Conservation (phyloP, 2,888 invertebrate genomes). For the Coremacera marginata region DNA sequence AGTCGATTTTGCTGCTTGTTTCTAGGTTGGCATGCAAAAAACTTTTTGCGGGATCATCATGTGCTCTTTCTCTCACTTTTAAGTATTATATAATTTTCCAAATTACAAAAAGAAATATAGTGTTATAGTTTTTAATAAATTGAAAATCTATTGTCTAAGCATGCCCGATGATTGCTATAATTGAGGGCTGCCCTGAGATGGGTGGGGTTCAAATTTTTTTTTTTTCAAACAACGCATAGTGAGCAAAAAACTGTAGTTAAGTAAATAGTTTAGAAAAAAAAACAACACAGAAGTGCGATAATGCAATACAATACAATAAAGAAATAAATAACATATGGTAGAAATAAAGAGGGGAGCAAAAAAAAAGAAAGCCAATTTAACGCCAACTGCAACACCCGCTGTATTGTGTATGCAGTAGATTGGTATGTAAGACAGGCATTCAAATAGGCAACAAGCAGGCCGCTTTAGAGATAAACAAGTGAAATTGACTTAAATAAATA, state of each 20-base stretch:
- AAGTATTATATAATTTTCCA: too few species aligned
- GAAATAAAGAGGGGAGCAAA: not conserved
- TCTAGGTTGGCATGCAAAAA: too few species aligned
- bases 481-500: slow-evolving; percentile 22
- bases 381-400: slow-evolving; percentile 25
- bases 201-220: not conserved
- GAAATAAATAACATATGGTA: not conserved
- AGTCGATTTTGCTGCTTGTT: too few species aligned
- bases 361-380: slow-evolving; percentile 27
- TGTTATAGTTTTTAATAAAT: too few species aligned
- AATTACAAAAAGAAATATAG: too few species aligned
- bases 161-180: too few species aligned
- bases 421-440: not conserved
- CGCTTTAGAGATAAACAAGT: slow-evolving; percentile 1
- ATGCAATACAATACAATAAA: slow-evolving; percentile 10
- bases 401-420: not conserved
- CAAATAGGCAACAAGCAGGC: not conserved
- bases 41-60: too few species aligned
- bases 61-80: too few species aligned
- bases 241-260: not conserved
- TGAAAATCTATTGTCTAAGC: too few species aligned
- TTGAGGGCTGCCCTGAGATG: too few species aligned
- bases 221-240: not conserved
- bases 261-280: not conserved
- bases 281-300: not conserved